Evolutionary conservation across 2,113 vertebrate genomes (phyloP), one percentile per base, ranked within the genome.

Genomic region (Abramis brama): DNA sequence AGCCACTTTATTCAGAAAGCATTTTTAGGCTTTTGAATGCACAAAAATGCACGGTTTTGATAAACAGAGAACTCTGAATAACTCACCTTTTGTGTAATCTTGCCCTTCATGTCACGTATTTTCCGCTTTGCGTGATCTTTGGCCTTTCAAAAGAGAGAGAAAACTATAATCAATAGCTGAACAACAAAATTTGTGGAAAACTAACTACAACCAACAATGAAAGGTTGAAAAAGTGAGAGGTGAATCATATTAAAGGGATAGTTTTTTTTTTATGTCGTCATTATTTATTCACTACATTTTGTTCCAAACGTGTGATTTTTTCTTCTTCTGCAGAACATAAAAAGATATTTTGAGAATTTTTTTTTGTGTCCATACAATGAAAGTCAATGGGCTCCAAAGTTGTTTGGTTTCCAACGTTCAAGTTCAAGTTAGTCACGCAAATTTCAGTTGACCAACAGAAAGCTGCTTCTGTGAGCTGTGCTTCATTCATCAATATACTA

Each of bases 41-140:
- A 3, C 30, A 71, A 12, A 57, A 11, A 12, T 19, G 9, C 21
- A 17, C 0, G 13, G 47, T 13, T 82, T 47, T 43, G 23, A 73
- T n/a, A 43, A 25, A 9, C 39, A 43, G 27, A 68, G 47, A 64
- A 64, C 89, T 88, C 19, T 75, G 15, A 55, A 71, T 10, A 39
- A 91, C 94, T 13, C 91, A 99, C 98, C 97, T 95, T 97, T 55
- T 96, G 95, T 92, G 96, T 97, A 6, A 99, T 96, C 91, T 96
- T 96, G 93, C 94, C 97, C 95, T 94, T 98, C 91, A 99, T 96
- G 90, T 97, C 97, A 85, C 94, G 96, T 87, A 99, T 96, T 83
- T 98, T 97, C 93, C 96, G 96, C 90, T 95, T 99, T 47, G 98
- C 97, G 19, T 99, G 97, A 93, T 91, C 97, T 95, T 97, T 98